A percentile compares a stretch with the other conserved stretches of the same genome.
Conservation (phyloP, 2,888 invertebrate species). For the Euphydryas editha region DNA sequence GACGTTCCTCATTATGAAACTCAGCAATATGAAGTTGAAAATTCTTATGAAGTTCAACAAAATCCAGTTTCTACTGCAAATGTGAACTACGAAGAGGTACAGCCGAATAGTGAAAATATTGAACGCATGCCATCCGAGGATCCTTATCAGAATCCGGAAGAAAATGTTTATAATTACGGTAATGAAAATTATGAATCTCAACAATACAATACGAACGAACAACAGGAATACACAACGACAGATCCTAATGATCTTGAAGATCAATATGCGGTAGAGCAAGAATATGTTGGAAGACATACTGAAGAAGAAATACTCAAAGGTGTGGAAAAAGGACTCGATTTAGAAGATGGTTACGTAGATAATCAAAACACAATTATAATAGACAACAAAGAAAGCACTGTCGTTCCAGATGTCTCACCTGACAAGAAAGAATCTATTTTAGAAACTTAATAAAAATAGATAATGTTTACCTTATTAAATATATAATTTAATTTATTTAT, state of each 20-base stretch:
- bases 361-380: slow-evolving; percentile 33
- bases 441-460: not conserved
- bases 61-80: slow-evolving; percentile 8
- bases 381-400: slow-evolving; percentile 22
- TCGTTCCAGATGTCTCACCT: slow-evolving; percentile 6
- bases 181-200: slow-evolving; percentile 38
- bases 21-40: slow-evolving; percentile 44
- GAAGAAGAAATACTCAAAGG: slow-evolving; percentile 35
- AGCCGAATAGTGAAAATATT: slow-evolving; percentile 15
- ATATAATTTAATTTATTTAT: not conserved
- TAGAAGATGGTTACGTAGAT: slow-evolving; percentile 53
- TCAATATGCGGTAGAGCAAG: slow-evolving; percentile 29
- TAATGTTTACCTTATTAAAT: not conserved
- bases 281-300: slow-evolving; percentile 22
- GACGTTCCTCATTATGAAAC: slow-evolving; percentile 16
- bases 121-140: slow-evolving; percentile 19
- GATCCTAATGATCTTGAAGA: slow-evolving; percentile 19
- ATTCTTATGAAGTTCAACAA: slow-evolving; percentile 44
- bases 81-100: slow-evolving; percentile 29
- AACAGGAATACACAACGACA: slow-evolving; percentile 21
- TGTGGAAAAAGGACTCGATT: slow-evolving; percentile 55
- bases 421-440: slow-evolving; percentile 11
- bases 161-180: slow-evolving; percentile 27
- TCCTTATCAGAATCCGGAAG: slow-evolving; percentile 25
- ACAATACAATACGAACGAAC: slow-evolving; percentile 31